Conservation (phyloP, 2,888 invertebrate species). For the Dasypolia templi region DNA sequence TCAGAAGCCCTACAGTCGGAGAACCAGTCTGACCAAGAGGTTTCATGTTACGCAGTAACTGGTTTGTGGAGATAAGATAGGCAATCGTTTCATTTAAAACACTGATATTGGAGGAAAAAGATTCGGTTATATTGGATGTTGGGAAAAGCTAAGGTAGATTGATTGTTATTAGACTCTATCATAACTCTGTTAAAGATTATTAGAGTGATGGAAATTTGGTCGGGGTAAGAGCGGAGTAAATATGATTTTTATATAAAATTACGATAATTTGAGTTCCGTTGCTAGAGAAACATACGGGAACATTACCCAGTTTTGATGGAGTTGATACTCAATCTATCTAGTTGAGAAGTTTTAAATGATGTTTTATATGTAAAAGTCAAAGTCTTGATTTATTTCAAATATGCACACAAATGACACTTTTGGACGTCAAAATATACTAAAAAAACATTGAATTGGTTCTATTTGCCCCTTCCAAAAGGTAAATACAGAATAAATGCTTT, state of each 20-base stretch:
- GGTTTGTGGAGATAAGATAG: background rate
- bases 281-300: background rate
- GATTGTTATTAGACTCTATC: constrained; percentile 34
- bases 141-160: background rate
- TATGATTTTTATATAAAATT: background rate
- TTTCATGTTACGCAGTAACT: background rate
- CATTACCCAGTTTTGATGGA: background rate
- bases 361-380: no score
- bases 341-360: background rate
- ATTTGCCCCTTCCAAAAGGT: no score
- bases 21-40: background rate
- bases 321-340: background rate
- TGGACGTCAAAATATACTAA: no score
- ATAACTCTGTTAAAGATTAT: no score
- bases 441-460: no score
- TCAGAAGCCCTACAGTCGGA: background rate
- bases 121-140: background rate
- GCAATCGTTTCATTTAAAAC: background rate
- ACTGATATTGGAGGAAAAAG: background rate
- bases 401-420: no score
- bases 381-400: no score
- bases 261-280: background rate
- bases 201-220: no score
- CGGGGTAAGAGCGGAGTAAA: no score
- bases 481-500: background rate